Evolutionary conservation across 2,113 vertebrate genomes (phyloP).

Genomic region (Hippocampus mohnikei): DNA sequence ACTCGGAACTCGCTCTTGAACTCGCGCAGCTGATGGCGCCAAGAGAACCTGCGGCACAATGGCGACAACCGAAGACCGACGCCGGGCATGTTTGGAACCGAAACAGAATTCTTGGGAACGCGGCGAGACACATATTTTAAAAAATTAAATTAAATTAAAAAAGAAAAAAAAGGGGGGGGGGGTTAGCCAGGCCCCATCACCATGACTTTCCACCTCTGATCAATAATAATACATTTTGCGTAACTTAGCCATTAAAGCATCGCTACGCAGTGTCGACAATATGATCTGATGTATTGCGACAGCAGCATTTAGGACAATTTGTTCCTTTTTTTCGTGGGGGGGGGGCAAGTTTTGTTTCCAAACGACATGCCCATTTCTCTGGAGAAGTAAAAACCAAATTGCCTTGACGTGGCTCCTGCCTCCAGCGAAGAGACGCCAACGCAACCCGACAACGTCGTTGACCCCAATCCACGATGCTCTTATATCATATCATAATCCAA

Average conservation of each 20-base stretch:
- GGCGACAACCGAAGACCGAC: background rate
- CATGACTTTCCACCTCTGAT: no score
- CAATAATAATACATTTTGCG: no score
- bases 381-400: background rate
- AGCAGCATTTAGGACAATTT: background rate
- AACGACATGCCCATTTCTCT: background rate
- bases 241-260: no score
- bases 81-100: background rate
- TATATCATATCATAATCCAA: constrained; percentile 33
- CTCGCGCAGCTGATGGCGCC: constrained; percentile 94
- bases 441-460: constrained; percentile 54
- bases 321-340: no score
- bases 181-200: no score
- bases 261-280: background rate
- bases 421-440: constrained; percentile 44
- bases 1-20: constrained; percentile 97
- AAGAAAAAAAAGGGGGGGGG: no score
- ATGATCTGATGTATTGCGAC: background rate
- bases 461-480: constrained; percentile 40
- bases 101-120: background rate
- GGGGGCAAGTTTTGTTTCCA: background rate
- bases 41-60: constrained; percentile 83
- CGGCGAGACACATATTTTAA: no score
- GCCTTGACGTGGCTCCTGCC: constrained; percentile 15
- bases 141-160: no score